Conservation (phyloP, 2,888 invertebrate species). For the Microplitis deprimator region DNA sequence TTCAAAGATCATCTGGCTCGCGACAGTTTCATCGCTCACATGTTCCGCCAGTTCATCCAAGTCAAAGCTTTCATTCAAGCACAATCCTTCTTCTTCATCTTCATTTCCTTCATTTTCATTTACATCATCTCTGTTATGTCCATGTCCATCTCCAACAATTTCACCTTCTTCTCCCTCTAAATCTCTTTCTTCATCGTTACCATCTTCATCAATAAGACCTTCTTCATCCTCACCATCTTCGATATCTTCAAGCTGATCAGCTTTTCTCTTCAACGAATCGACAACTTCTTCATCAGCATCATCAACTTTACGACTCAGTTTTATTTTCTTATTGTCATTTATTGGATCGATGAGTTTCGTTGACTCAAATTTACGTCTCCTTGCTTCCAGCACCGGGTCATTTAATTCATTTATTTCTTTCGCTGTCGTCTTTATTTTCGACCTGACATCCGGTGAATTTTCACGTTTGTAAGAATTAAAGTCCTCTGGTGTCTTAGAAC, state of each 20-base stretch:
- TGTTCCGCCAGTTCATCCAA: conserved; percentile 49
- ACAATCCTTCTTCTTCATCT: not conserved
- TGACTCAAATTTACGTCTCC: conserved; percentile 73
- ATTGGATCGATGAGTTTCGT: conserved; percentile 70
- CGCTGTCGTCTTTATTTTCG: conserved; percentile 44
- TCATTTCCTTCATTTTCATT: conserved; percentile 25
- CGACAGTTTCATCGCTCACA: conserved; percentile 49
- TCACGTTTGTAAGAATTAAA: no score
- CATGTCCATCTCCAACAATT: conserved; percentile 36
- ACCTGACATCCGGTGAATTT: not conserved
- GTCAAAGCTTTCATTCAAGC: conserved; percentile 49
- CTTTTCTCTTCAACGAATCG: not conserved
- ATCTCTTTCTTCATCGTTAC: conserved; percentile 1
- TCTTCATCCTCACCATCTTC: conserved; percentile 34
- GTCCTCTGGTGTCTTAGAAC: conserved; percentile 46
- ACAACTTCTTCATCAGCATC: no score
- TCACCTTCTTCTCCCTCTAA: conserved; percentile 4
- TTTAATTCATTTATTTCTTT: conserved; percentile 54
- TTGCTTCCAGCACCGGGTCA: conserved; percentile 73
- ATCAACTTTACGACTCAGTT: conserved; percentile 50
- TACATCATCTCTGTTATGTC: conserved; percentile 51
- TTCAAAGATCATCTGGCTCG: conserved; percentile 40
- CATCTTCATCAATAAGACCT: not conserved
- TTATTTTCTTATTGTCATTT: conserved; percentile 73
- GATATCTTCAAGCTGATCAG: conserved; percentile 16